Conservation (phyloP, 2,113 vertebrate species). For the Ptilonorhynchus violaceus region DNA sequence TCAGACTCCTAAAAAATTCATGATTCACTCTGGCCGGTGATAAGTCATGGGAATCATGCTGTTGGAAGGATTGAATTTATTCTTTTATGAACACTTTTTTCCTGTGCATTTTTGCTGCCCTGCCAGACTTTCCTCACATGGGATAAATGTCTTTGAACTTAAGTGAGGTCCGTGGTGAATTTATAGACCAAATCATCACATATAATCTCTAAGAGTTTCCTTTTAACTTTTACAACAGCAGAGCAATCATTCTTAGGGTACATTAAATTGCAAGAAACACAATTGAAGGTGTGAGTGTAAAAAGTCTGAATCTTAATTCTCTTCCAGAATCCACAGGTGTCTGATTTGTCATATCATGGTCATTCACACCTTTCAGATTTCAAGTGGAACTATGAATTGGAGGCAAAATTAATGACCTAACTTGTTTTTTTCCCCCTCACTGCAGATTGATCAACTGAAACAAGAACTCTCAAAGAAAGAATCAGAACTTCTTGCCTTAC, state of each 20-base stretch:
- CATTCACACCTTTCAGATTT: neutral
- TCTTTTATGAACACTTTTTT: neutral
- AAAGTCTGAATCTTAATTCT: neutral
- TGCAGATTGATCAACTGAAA: slow-evolving; percentile 96
- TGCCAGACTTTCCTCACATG: neutral
- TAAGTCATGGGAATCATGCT: neutral
- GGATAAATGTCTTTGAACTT: slow-evolving; percentile 13
- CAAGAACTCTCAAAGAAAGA: slow-evolving; percentile 99
- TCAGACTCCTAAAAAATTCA: neutral
- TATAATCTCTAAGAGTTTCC: neutral
- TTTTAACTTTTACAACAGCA: neutral
- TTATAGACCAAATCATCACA: neutral
- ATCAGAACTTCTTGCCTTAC: slow-evolving; percentile 97
- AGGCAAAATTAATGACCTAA: neutral
- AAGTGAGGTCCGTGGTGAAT: neutral
- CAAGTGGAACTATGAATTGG: neutral
- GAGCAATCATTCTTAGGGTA: neutral
- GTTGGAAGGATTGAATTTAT: neutral
- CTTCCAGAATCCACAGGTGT: neutral
- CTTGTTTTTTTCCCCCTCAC: neutral
- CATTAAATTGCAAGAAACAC: neutral
- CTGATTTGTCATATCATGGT: neutral
- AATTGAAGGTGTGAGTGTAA: neutral
- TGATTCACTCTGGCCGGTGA: neutral
- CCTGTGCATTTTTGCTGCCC: neutral